phyloP scores from a whole-genome alignment of 2,113 vertebrate genomes.

The Callipepla californica region DNA sequence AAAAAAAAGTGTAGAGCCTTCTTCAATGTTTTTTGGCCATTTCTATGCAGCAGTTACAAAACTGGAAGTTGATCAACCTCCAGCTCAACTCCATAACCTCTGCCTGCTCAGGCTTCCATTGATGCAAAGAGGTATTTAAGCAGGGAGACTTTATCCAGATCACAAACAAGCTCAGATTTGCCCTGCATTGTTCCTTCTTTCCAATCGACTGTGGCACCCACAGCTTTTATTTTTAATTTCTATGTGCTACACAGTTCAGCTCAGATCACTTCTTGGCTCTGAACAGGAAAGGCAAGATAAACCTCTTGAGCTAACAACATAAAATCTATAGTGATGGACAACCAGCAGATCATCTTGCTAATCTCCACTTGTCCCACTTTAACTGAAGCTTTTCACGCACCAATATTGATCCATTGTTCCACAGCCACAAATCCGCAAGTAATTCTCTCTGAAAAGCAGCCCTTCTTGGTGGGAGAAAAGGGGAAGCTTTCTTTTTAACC shows the following conservation, averaged over 20 bases:
- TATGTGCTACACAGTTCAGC: neutral
- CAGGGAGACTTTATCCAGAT: neutral
- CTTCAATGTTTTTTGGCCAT: neutral
- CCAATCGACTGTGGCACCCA: neutral
- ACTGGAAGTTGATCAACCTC: neutral
- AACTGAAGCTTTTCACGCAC: constrained; percentile 29
- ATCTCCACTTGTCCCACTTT: constrained; percentile 66
- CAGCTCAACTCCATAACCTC: neutral
- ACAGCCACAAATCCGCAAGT: constrained; percentile 43
- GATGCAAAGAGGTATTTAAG: neutral
- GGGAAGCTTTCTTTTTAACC: neutral
- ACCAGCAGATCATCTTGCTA: constrained; percentile 35
- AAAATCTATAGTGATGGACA: constrained; percentile 31
- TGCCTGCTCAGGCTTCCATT: neutral
- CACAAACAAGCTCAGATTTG: neutral
- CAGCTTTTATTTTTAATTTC: neutral
- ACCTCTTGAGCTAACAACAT: constrained; percentile 5
- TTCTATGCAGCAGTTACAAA: neutral
- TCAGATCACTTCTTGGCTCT: neutral
- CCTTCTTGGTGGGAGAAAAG: neutral
- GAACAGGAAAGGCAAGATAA: constrained; percentile 35
- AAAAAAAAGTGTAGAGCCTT: neutral
- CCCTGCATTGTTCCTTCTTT: neutral
- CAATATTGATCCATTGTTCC: constrained; percentile 35
- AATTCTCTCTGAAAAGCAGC: neutral